A percentile compares a stretch with the other conserved stretches of the same genome.
These are phyloP conservation scores for Ceratina australensis DNA, from an alignment of 1,140 invertebrate species.

Conservation along the genomic window DNA sequence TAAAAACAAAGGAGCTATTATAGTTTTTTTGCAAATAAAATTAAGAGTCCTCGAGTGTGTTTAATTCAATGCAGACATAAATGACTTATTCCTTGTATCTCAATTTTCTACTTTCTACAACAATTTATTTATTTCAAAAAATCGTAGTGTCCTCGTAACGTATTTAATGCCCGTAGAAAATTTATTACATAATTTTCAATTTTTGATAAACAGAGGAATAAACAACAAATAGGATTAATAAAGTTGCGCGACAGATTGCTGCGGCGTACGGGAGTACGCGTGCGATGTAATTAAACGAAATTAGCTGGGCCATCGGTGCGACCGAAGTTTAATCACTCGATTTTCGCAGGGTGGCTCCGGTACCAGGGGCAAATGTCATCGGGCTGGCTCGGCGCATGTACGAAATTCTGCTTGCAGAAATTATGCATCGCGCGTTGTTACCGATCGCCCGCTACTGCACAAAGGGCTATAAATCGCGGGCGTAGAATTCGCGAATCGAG, in stretches of 20 bases:
- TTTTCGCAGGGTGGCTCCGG: background rate
- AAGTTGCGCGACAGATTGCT: background rate
- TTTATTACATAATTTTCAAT: background rate
- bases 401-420: slow-evolving; percentile 43
- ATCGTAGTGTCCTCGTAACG: too few species aligned
- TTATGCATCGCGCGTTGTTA: slow-evolving; percentile 37
- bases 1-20: too few species aligned
- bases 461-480: slow-evolving; percentile 53
- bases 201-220: background rate
- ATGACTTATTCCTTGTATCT: too few species aligned
- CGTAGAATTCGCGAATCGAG: slow-evolving; percentile 36
- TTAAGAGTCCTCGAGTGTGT: too few species aligned
- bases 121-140: too few species aligned
- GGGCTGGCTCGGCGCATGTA: slow-evolving; percentile 2
- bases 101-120: too few species aligned
- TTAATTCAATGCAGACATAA: too few species aligned
- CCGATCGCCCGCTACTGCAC: slow-evolving; percentile 6
- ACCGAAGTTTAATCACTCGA: slow-evolving; percentile 19
- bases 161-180: too few species aligned
- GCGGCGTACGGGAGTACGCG: background rate
- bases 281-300: slow-evolving; percentile 15
- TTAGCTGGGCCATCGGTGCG: background rate
- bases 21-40: too few species aligned
- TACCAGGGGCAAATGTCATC: background rate
- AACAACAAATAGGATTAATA: slow-evolving; percentile 8